Conservation (phyloP, 2,113 vertebrate species). For the Dermatemys mawii region DNA sequence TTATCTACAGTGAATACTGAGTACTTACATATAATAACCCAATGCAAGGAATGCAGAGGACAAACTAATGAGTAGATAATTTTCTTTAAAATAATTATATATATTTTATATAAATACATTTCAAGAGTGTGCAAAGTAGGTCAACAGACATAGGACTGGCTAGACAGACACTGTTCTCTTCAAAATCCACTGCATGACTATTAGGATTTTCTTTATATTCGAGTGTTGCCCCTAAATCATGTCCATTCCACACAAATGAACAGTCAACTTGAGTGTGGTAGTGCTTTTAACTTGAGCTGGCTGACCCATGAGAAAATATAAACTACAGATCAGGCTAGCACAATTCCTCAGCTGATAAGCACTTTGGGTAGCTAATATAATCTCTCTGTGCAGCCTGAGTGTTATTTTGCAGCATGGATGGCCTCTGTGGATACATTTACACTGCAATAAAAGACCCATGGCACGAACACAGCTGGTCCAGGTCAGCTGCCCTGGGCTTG, state of each 20-base stretch:
- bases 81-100: background rate
- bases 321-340: background rate
- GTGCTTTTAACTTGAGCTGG: conserved; percentile 1
- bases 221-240: too few species aligned
- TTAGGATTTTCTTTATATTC: background rate
- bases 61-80: background rate
- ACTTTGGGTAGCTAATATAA: background rate
- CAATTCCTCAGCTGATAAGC: background rate
- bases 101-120: background rate
- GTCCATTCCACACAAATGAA: background rate
- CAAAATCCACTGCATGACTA: background rate
- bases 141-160: background rate
- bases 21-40: background rate
- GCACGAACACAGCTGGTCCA: too few species aligned
- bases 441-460: too few species aligned
- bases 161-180: background rate
- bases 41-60: background rate
- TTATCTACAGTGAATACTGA: background rate
- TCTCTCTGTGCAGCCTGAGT: too few species aligned
- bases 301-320: background rate
- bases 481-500: too few species aligned
- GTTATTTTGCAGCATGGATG: too few species aligned
- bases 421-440: too few species aligned
- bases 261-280: background rate
- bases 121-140: background rate